Evolutionary conservation across 2,113 vertebrate genomes (phyloP).

Genomic region (Syrrhaptes paradoxus): DNA sequence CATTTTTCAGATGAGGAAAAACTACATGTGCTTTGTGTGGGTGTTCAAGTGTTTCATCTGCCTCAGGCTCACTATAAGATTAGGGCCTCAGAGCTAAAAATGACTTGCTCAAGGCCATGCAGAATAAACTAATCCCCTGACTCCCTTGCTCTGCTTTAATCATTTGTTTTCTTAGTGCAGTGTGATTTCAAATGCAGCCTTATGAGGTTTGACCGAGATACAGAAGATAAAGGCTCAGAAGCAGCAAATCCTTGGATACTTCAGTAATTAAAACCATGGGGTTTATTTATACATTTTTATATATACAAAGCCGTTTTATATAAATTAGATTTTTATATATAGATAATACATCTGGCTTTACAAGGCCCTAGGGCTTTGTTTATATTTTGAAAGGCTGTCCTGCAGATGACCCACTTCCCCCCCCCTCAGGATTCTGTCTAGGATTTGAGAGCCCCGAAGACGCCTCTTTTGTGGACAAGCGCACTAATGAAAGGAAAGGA

Average conservation of each 20-base stretch:
- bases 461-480: neutral
- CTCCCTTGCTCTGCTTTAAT: conserved; percentile 45
- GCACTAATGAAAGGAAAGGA: neutral
- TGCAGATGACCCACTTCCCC: neutral
- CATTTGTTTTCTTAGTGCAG: conserved; percentile 33
- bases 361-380: neutral
- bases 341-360: neutral
- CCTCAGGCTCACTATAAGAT: neutral
- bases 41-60: conserved; percentile 8
- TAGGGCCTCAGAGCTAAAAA: conserved; percentile 51
- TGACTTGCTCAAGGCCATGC: conserved; percentile 6
- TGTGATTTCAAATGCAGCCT: conserved; percentile 33
- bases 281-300: neutral
- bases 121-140: conserved; percentile 46
- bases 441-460: neutral
- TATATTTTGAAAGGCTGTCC: neutral
- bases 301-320: neutral
- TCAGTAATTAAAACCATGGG: conserved; percentile 12
- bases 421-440: neutral
- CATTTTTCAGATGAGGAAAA: neutral
- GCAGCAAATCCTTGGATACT: neutral
- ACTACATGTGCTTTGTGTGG: neutral
- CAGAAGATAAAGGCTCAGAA: neutral
- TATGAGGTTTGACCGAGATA: conserved; percentile 28
- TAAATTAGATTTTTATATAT: neutral